Conservation (phyloP, 2,888 invertebrate species). For the Drosophila affinis region DNA sequence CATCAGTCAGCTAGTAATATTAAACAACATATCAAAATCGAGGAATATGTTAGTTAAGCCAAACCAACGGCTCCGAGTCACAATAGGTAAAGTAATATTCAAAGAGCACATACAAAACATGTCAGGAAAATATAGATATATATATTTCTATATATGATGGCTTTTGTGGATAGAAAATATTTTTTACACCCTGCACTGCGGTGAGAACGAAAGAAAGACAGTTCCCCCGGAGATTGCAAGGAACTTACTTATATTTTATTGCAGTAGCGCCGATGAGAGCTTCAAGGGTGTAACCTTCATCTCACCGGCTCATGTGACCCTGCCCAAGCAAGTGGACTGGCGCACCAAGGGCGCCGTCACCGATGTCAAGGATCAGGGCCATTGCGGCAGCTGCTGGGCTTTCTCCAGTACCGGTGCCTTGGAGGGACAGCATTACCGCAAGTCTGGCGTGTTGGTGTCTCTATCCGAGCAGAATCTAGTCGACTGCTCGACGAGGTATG, state of each 20-base stretch:
- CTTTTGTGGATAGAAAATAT: too few species aligned
- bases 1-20: too few species aligned
- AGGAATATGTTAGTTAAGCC: too few species aligned
- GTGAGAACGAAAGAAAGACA: slow-evolving; percentile 48
- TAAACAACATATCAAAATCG: too few species aligned
- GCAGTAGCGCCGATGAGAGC: slow-evolving; percentile 48
- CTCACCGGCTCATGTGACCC: slow-evolving; percentile 86
- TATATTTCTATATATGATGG: too few species aligned
- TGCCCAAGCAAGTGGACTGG: slow-evolving; percentile 93
- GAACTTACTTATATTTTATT: not conserved
- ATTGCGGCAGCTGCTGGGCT: slow-evolving; percentile 96
- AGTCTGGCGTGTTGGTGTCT: slow-evolving; percentile 89
- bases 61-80: too few species aligned
- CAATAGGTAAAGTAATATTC: too few species aligned
- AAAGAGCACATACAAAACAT: too few species aligned
- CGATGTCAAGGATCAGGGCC: slow-evolving; percentile 93
- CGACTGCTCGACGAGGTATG: slow-evolving; percentile 92
- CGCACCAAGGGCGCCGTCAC: slow-evolving; percentile 93
- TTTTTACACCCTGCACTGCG: slow-evolving; percentile 75
- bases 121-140: too few species aligned
- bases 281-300: slow-evolving; percentile 80
- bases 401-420: slow-evolving; percentile 96
- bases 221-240: too few species aligned
- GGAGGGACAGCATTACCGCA: slow-evolving; percentile 95
- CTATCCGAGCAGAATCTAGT: slow-evolving; percentile 96